Conservation (phyloP, 2,888 invertebrate species). For the Tenthredo amoena region DNA sequence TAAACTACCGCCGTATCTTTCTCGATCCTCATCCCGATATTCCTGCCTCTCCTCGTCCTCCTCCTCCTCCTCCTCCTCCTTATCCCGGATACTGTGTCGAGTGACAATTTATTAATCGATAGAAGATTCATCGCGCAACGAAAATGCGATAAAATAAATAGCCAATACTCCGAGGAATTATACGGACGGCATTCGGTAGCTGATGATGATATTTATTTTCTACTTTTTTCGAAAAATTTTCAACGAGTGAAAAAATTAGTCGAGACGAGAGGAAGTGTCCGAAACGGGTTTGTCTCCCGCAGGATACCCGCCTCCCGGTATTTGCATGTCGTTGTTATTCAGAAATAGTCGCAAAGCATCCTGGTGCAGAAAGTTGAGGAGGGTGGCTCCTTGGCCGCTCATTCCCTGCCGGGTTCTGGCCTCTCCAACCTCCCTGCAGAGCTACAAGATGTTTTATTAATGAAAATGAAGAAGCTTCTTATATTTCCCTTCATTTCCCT, state of each 20-base stretch:
- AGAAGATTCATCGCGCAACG: background rate
- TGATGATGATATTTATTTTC: background rate
- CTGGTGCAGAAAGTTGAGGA: constrained; percentile 25
- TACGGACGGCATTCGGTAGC: background rate
- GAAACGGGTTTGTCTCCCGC: background rate
- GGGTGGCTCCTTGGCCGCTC: constrained; percentile 14
- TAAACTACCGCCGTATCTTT: constrained; percentile 24
- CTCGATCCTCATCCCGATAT: background rate
- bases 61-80: background rate
- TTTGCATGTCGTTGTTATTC: constrained; percentile 73
- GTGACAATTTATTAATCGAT: constrained; percentile 44
- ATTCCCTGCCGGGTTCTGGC: constrained; percentile 3
- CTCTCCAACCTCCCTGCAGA: background rate
- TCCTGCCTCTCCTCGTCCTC: background rate
- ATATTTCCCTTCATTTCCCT: constrained; percentile 63
- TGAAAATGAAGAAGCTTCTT: constrained; percentile 70
- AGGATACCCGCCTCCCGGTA: background rate
- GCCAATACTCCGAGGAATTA: background rate
- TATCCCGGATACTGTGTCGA: background rate
- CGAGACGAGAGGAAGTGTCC: background rate
- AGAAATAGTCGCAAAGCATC: constrained; percentile 70
- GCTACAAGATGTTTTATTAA: constrained; percentile 70
- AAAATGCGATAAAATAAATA: background rate
- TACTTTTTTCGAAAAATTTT: background rate
- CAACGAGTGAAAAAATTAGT: background rate